phyloP scores from a whole-genome alignment of 1,140 invertebrate genomes.

The Rhyacophila brunnea region DNA sequence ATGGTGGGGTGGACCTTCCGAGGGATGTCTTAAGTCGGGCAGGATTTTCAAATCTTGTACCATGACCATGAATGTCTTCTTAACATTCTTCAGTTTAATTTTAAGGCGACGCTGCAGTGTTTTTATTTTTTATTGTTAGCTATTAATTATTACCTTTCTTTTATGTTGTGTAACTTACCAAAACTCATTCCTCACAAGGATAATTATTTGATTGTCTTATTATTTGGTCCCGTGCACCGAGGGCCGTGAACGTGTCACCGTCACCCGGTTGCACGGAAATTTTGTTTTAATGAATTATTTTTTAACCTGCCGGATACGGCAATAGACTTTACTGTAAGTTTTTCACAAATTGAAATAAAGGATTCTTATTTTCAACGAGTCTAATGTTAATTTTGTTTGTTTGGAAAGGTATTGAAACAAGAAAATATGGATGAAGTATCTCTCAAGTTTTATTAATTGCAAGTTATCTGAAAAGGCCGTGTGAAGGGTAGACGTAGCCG shows the following conservation, averaged over 20 bases:
- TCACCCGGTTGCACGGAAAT: no score
- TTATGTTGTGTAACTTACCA: neutral
- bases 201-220: neutral
- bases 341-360: conserved; percentile 9
- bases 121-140: neutral
- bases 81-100: no score
- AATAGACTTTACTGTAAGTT: no score
- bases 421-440: conserved; percentile 57
- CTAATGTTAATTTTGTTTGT: conserved; percentile 59
- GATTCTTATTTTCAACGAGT: conserved; percentile 41
- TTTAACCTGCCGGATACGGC: no score
- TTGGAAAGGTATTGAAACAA: conserved; percentile 60
- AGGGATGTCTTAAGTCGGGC: neutral
- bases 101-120: no score
- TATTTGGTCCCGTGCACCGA: no score
- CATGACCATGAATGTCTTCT: neutral
- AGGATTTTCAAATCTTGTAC: neutral
- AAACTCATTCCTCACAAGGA: neutral
- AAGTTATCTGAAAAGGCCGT: conserved; percentile 32
- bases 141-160: neutral
- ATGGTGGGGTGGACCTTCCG: conserved; percentile 40
- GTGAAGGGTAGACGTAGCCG: conserved; percentile 21
- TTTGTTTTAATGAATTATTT: no score
- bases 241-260: no score
- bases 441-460: conserved; percentile 41